Base-by-base conservation (phyloP, 2,888 invertebrate genomes). In the Lithophane socia region DNA sequence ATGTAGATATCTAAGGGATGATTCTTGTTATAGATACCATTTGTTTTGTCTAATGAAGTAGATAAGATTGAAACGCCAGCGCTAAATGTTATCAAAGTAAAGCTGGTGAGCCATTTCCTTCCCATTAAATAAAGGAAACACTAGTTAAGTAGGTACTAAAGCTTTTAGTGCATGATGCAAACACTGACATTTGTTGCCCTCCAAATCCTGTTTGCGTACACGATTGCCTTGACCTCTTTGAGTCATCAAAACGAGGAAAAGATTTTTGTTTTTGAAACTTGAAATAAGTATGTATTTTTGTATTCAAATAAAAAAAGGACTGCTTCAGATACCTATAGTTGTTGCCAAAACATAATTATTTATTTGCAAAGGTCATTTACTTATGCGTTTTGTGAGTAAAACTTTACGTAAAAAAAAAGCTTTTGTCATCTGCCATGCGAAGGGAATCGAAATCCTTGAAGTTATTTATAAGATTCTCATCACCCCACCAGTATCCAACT, bases 171-270 rank as follows among this genome's bases (percentile, higher is more conserved):
- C 24, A 63, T 24, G 56, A 47, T 66, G 54, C 78, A 69, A 37
- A 37, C 54, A 44, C 21, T 77, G 54, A 68, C 84, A 72, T 63
- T 83, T 54, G 52, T 66, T 29, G 58, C 49, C 70, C 60, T 80
- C 49, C 66, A 83, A 65, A 56, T 65, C 73, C 66, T 49, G 65
- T 79, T 79, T 66, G 69, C 21, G 29, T 52, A 13, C 56, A 63
- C 12, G 64, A 21, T 77, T 42, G 42, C 78, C 83, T 85, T 82
- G 82, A 81, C 85, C 83, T 63, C 69, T 85, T 77, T 85, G 54
- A 71, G 56, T 63, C 56, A 66, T 70, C n/a, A 73, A 69, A 77
- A 74, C 52, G 44, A 72, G 78, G 63, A 77, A 76, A 80, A 69
- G 5, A 42, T 47, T 52, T 29, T 29, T 29, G 29, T 29, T 29